Evolutionary conservation across 2,888 invertebrate species (phyloP).

Genomic region (Peribatodes rhomboidaria): DNA sequence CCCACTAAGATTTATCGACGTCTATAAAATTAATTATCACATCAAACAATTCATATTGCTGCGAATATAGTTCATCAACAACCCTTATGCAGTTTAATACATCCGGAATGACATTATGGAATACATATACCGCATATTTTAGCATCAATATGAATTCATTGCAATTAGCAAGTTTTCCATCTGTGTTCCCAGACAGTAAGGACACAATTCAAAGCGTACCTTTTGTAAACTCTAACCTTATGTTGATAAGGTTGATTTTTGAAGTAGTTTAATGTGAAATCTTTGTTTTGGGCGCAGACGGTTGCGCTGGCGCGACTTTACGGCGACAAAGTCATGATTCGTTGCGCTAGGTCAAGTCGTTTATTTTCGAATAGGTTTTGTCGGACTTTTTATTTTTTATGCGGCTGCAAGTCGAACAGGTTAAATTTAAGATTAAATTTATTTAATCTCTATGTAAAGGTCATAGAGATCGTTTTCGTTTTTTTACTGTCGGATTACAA

Average conservation of each 20-base stretch:
- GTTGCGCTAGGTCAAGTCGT: constrained; percentile 63
- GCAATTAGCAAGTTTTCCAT: constrained; percentile 43
- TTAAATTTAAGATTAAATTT: neutral
- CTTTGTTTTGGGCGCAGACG: constrained; percentile 48
- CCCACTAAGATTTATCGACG: constrained; percentile 7
- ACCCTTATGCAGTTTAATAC: constrained; percentile 20
- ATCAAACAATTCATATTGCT: constrained; percentile 17
- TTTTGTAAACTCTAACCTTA: constrained; percentile 30
- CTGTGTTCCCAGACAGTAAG: constrained; percentile 37
- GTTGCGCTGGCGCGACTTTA: constrained; percentile 50
- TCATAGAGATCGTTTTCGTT: neutral
- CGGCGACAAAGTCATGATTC: constrained; percentile 60
- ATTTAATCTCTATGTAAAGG: neutral
- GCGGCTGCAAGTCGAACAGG: neutral
- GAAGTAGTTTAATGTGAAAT: constrained; percentile 17
- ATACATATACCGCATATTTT: constrained; percentile 39
- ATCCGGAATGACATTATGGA: constrained; percentile 34
- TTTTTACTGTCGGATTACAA: neutral
- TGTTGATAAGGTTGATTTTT: constrained; percentile 36
- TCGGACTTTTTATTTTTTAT: constrained; percentile 39
- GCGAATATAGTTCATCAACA: constrained; percentile 14
- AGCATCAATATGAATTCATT: constrained; percentile 41
- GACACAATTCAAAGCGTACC: constrained; percentile 26
- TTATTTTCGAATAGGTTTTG: constrained; percentile 56
- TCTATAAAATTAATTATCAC: constrained; percentile 5